These are phyloP conservation scores for Prionailurus viverrinus DNA, from an alignment of 2,113 vertebrate genomes.

Conservation along the genomic window DNA sequence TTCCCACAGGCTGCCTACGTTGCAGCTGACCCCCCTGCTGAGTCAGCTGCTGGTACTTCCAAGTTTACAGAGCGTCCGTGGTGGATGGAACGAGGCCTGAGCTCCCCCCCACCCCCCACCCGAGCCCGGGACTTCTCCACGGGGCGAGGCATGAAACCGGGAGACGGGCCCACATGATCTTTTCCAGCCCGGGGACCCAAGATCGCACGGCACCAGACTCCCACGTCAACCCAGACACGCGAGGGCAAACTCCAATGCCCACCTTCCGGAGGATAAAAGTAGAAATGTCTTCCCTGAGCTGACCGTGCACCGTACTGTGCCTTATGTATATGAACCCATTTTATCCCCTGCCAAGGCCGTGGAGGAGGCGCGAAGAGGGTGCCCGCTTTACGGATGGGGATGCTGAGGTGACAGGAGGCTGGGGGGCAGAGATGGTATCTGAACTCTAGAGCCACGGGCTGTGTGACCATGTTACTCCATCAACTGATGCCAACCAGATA, in stretches of 20 bases:
- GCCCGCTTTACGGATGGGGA: background rate
- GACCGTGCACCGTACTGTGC: fast-evolving
- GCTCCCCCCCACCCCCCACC: too few relatives aligned
- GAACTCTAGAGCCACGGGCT: background rate
- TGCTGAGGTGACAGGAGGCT: background rate
- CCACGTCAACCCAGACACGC: too few relatives aligned
- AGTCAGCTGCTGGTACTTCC: constrained; percentile 16
- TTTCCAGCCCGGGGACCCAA: background rate
- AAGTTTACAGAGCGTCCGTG: background rate
- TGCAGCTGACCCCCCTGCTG: constrained; percentile 40
- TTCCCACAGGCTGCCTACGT: background rate
- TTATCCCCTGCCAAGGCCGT: background rate
- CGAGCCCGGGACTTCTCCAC: background rate
- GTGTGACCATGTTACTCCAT: fast-evolving
- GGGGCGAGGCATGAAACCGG: background rate
- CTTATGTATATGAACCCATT: fast-evolving
- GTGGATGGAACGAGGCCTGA: background rate
- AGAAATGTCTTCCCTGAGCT: background rate
- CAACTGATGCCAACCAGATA: background rate
- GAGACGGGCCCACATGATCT: background rate
- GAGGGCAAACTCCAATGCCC: background rate
- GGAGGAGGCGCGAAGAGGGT: background rate
- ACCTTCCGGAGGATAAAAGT: background rate
- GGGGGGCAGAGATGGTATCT: background rate
- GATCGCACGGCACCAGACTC: background rate